phyloP scores from a whole-genome alignment of 2,888 invertebrate species.

The Hanleya hanleyi region DNA sequence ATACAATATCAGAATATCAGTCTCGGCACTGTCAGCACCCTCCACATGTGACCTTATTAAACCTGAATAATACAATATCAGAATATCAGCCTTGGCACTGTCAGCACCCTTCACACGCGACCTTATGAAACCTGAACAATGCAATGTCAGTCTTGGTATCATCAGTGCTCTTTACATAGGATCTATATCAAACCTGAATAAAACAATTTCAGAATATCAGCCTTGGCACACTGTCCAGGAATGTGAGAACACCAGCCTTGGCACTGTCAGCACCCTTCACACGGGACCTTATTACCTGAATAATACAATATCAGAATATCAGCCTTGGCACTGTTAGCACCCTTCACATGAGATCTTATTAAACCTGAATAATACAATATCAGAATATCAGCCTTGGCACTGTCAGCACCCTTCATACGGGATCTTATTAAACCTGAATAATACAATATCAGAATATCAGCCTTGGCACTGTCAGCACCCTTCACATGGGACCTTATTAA shows the following conservation, averaged over 20 bases:
- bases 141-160: too few species aligned
- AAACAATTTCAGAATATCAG: too few species aligned
- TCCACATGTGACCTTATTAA: not conserved
- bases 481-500: not conserved
- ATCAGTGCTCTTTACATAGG: too few species aligned
- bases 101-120: too few species aligned
- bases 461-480: not conserved
- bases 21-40: not conserved
- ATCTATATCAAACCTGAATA: too few species aligned
- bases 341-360: not conserved
- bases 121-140: too few species aligned
- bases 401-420: not conserved
- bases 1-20: not conserved
- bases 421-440: not conserved
- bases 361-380: not conserved
- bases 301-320: too few species aligned
- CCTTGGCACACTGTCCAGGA: constrained; percentile 99
- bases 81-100: too few species aligned
- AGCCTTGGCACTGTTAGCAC: too few species aligned
- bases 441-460: not conserved
- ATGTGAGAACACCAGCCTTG: constrained; percentile 91
- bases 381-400: not conserved
- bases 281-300: constrained; percentile 94
- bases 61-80: too few species aligned
- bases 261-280: constrained; percentile 95